Conservation (phyloP, 2,797 vertebrate genomes). For the Phoxinus dragarum region DNA sequence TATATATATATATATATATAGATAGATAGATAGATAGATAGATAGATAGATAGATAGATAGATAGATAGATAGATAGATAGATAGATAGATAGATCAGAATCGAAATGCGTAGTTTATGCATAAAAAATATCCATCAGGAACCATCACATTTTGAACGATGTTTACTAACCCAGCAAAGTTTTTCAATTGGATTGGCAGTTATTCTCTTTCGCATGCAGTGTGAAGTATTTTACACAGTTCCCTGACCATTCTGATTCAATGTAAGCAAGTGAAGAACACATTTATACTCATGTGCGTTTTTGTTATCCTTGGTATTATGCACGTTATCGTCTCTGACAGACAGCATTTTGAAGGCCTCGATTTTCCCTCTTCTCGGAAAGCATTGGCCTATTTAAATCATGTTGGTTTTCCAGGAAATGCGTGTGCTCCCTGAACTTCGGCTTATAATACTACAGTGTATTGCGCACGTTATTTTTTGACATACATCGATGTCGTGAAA, state of each 20-base stretch:
- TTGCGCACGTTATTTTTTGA: no score
- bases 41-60: no score
- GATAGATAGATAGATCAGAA: no score
- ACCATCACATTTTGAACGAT: not conserved
- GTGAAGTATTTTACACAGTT: not conserved
- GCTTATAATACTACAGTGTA: no score
- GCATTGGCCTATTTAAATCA: not conserved
- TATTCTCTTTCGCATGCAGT: not conserved
- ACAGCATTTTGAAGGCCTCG: not conserved
- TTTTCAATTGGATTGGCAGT: not conserved
- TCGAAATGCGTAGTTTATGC: no score
- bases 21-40: no score
- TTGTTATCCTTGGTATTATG: not conserved
- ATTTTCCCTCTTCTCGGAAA: not conserved
- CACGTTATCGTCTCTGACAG: not conserved
- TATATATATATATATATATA: no score
- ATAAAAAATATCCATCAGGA: not conserved
- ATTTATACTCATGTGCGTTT: not conserved
- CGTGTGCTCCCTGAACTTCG: not conserved
- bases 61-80: no score
- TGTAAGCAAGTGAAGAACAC: not conserved
- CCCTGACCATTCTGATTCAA: no score
- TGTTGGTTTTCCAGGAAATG: not conserved
- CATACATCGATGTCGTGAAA: no score
- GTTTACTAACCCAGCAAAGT: not conserved